Conservation (phyloP, 2,113 vertebrate species). For the Cinclus mexicanus region DNA sequence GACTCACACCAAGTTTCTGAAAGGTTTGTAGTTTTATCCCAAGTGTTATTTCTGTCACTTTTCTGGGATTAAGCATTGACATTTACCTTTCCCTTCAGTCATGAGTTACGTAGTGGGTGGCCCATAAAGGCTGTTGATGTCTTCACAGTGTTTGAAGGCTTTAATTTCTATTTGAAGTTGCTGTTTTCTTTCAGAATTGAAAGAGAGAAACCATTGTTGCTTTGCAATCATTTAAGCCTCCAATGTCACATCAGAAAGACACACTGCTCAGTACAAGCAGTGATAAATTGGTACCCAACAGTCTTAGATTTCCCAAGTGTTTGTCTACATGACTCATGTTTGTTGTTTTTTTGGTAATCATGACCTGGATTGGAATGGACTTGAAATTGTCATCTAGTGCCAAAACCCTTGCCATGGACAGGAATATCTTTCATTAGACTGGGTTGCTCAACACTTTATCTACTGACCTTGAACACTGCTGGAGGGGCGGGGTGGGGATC, state of each 20-base stretch:
- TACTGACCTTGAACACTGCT: not conserved
- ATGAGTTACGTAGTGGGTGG: not conserved
- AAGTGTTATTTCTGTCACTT: not conserved
- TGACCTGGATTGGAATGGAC: not conserved
- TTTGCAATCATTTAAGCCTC: not conserved
- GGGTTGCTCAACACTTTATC: not conserved
- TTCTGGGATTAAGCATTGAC: not conserved
- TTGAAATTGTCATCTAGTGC: not conserved
- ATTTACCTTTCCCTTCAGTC: not conserved
- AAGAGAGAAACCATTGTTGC: not conserved
- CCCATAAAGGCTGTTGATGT: not conserved
- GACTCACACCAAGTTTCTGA: not conserved
- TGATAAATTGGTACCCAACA: not conserved
- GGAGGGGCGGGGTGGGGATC: not conserved
- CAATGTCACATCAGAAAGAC: not conserved
- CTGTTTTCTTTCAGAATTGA: not conserved
- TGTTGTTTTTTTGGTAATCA: not conserved
- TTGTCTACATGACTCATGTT: rapidly evolving
- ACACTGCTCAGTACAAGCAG: not conserved
- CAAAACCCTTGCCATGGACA: not conserved
- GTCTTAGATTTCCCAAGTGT: not conserved
- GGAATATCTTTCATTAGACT: not conserved
- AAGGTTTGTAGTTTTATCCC: not conserved
- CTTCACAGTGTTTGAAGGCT: not conserved
- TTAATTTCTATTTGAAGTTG: not conserved